Evolutionary conservation across 2,797 vertebrate species (phyloP).

Genomic region (Alfaro cultratus): DNA sequence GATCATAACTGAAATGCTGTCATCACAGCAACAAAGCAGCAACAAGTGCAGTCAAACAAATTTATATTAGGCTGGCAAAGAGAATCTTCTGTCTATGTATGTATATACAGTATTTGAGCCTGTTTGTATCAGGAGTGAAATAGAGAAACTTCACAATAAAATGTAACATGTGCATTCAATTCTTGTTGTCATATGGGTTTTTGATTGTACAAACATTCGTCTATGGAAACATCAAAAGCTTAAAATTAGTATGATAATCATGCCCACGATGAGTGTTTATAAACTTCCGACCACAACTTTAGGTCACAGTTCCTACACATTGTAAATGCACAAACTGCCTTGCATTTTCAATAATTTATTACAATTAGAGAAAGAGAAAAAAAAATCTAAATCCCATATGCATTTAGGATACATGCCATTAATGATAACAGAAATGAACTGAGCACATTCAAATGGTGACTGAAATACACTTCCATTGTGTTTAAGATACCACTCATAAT

Average conservation of each 20-base stretch:
- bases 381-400: conserved; percentile 72
- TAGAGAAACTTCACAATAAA: background rate
- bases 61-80: background rate
- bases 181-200: background rate
- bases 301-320: conserved; percentile 40
- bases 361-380: conserved; percentile 58
- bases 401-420: conserved; percentile 74
- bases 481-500: conserved; percentile 79
- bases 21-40: background rate
- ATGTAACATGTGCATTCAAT: background rate
- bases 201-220: background rate
- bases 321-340: conserved; percentile 43
- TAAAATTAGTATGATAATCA: background rate
- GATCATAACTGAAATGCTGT: background rate
- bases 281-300: background rate
- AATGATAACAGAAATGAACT: conserved; percentile 75
- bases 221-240: background rate
- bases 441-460: conserved; percentile 69
- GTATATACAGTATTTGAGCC: background rate
- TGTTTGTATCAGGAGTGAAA: background rate
- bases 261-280: background rate
- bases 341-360: conserved; percentile 66
- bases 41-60: background rate
- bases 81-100: background rate
- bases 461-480: conserved; percentile 76